These are phyloP conservation scores for Tinea pellionella DNA, from an alignment of 2,888 invertebrate species.

Conservation along the genomic window DNA sequence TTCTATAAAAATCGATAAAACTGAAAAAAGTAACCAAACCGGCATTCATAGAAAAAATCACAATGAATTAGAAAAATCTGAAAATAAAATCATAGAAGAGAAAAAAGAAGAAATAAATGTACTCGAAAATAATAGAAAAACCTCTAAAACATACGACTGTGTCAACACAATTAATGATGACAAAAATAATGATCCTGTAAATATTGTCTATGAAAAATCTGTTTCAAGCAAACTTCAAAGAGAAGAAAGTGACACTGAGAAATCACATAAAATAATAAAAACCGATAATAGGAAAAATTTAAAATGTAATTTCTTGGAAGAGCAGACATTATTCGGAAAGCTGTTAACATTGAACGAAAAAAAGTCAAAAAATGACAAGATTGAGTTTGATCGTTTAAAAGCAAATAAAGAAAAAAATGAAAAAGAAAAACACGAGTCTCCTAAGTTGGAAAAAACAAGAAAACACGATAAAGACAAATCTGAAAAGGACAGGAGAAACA, in stretches of 20 bases:
- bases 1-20: constrained; percentile 29
- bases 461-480: constrained; percentile 40
- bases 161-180: neutral
- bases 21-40: constrained; percentile 24
- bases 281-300: constrained; percentile 26
- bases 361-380: constrained; percentile 34
- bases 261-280: constrained; percentile 24
- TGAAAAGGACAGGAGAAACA: constrained; percentile 40
- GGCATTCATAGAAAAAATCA: constrained; percentile 19
- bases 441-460: constrained; percentile 41
- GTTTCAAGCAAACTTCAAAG: constrained; percentile 29
- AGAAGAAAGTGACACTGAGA: constrained; percentile 30
- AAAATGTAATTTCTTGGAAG: constrained; percentile 28
- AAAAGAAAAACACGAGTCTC: constrained; percentile 47
- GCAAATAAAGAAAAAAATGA: constrained; percentile 31
- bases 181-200: neutral
- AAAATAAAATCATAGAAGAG: neutral
- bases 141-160: neutral
- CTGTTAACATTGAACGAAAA: constrained; percentile 38
- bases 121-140: constrained; percentile 20
- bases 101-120: constrained; percentile 33
- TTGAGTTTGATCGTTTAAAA: constrained; percentile 52
- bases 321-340: constrained; percentile 23
- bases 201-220: constrained; percentile 19
- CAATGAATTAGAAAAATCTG: constrained; percentile 15